Base-by-base conservation (phyloP, 2,113 vertebrate species). In the Craseonycteris thonglongyai region DNA sequence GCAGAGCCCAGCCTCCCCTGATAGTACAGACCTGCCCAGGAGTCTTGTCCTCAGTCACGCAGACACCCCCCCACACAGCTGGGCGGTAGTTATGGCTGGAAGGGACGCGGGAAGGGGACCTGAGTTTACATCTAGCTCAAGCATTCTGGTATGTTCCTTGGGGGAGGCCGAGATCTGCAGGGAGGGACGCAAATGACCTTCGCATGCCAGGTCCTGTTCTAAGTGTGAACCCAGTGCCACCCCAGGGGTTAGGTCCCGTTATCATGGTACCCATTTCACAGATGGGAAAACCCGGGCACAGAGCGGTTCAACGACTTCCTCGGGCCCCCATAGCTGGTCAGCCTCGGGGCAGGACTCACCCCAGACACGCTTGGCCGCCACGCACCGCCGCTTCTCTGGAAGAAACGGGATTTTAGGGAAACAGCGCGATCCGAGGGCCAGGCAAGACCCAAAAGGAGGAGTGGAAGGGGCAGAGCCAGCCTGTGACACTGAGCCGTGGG, bases 371-470 rank as follows among this genome's bases (percentile, higher is more conserved):
- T 38, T 51, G 54, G 1, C 65, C 40, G 33, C 3, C 15, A 18
- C 5, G 3, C 33, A 42, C 69, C 76, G 15, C 22, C 19, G 21
- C 24, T 22, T 69, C 68, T 92, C 76, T 28, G 30, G 47, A 92
- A 72, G 16, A 61, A 56, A 79, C 24, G 58, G 19, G 42, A 49
- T 35, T 75, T 88, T 51, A 78, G 81, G 51, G 72, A 49, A 81
- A 88, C 9, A 22, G 6, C 24, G 42, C 7, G 45, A 5, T 68
- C 16, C 14, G 33, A 69, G 5, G 16, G 5, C 15, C 35, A 51
- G 51, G 33, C 35, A 68, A 79, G 49, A 85, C 49, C 10, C 28
- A 68, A 22, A 83, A 91, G 28, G 45, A 6, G 51, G 40, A 47
- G 5, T 42, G 33, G 38, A 24, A 66, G n/a, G n/a, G n/a, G n/a